Percentiles rank a stretch among this genome's conserved stretches.
Conservation (phyloP, 2,113 vertebrate genomes). For the Indicator indicator region DNA sequence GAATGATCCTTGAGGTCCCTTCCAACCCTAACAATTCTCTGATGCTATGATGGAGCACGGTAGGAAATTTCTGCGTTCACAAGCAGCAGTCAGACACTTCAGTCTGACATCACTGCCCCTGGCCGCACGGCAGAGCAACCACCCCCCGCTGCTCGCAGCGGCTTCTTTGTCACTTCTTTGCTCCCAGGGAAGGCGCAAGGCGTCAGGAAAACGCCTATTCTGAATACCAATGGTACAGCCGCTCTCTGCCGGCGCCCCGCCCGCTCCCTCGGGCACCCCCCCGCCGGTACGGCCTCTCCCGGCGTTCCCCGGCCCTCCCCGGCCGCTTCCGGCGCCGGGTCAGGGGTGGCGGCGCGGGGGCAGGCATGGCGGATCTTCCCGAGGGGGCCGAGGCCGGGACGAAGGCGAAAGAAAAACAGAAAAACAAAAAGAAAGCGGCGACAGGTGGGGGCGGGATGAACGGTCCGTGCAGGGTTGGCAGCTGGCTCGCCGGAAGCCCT, state of each 20-base stretch:
- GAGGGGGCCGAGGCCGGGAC: rapidly evolving
- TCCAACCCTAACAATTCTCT: no score
- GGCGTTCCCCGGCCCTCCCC: rapidly evolving
- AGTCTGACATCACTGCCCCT: rapidly evolving
- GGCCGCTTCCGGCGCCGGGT: not conserved
- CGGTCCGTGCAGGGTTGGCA: not conserved
- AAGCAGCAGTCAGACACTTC: no score
- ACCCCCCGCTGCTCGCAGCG: no score
- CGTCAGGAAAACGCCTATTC: rapidly evolving
- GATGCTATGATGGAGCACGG: no score
- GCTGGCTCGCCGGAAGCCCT: not conserved
- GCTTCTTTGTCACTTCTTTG: not conserved
- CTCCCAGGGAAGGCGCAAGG: not conserved
- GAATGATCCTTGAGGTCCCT: no score
- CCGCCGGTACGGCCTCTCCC: not conserved
- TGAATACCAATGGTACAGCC: rapidly evolving
- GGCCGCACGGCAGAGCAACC: no score
- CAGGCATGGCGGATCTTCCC: constrained; percentile 3
- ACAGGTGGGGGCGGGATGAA: not conserved
- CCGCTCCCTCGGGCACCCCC: no score
- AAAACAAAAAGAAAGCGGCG: not conserved
- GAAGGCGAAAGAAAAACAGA: not conserved
- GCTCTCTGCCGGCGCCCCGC: not conserved
- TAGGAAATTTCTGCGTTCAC: rapidly evolving
- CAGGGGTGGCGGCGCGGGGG: not conserved